These are phyloP conservation scores for Rhagoletis pomonella DNA, from an alignment of 1,140 invertebrate species.

Conservation along the genomic window DNA sequence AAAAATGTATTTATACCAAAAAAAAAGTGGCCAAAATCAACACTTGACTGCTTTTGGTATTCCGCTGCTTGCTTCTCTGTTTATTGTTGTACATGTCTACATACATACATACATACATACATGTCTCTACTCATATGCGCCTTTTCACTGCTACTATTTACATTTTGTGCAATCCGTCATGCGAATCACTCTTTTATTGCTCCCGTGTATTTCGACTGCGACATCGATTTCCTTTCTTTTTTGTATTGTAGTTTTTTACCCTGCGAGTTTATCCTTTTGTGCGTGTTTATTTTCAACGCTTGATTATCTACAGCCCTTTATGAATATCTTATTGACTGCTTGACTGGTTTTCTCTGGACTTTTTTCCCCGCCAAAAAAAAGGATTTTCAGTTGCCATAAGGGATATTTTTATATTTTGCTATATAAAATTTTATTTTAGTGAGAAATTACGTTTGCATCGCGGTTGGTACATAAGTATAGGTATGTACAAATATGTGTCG, in stretches of 20 bases:
- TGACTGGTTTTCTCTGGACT: neutral
- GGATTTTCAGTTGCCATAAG: neutral
- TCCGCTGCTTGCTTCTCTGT: neutral
- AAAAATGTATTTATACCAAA: neutral
- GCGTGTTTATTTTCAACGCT: conserved; percentile 17
- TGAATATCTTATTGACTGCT: neutral
- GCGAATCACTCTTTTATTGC: conserved; percentile 25
- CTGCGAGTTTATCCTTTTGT: neutral
- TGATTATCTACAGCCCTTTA: conserved; percentile 14
- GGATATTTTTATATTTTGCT: neutral
- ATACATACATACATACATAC: neutral
- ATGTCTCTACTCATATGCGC: neutral
- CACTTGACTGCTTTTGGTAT: neutral
- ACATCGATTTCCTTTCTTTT: neutral
- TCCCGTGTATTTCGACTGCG: conserved; percentile 6
- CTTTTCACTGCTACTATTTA: neutral
- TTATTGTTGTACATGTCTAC: neutral
- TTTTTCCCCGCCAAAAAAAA: neutral
- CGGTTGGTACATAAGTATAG: neutral
- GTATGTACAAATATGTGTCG: neutral
- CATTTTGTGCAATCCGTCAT: neutral
- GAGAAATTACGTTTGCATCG: neutral
- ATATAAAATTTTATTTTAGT: no score
- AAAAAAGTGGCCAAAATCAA: conserved; percentile 5
- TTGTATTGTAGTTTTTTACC: neutral